These are phyloP conservation scores for Cylloceria caligata DNA, from an alignment of 2,888 invertebrate species.

Conservation along the genomic window DNA sequence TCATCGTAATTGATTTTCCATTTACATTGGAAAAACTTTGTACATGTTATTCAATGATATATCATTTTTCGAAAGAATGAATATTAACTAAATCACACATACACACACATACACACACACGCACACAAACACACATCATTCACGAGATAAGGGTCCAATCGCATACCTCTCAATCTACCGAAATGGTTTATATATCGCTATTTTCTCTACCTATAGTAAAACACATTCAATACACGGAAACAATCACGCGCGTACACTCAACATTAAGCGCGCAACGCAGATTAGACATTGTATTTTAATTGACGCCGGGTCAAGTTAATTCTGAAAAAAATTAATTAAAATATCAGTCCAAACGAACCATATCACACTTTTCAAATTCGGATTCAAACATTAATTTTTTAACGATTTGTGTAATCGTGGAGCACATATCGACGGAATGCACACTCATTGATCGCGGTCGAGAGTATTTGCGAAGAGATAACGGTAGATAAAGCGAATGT, in stretches of 20 bases:
- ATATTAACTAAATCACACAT: conserved; percentile 11
- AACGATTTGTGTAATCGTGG: conserved; percentile 57
- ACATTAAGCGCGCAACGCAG: conserved; percentile 1
- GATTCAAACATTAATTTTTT: conserved; percentile 58
- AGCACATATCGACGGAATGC: conserved; percentile 46
- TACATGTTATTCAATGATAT: conserved; percentile 40
- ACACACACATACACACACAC: conserved; percentile 51
- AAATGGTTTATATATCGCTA: conserved; percentile 53
- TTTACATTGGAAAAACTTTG: conserved; percentile 41
- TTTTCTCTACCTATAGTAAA: conserved; percentile 23
- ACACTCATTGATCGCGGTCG: conserved; percentile 42
- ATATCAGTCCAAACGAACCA: conserved; percentile 29
- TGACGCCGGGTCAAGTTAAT: conserved; percentile 15
- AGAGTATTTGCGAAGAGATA: conserved; percentile 19
- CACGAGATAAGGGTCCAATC: conserved; percentile 67
- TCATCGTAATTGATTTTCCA: conserved; percentile 47
- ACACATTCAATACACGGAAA: conserved; percentile 14
- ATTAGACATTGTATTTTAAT: conserved; percentile 8
- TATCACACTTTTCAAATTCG: conserved; percentile 45
- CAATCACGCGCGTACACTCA: conserved; percentile 14
- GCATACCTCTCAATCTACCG: conserved; percentile 61
- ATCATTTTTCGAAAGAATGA: conserved; percentile 31
- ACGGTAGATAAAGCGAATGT: conserved; percentile 32
- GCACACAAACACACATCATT: conserved; percentile 39
- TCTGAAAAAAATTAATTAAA: conserved; percentile 9